Conservation (phyloP, 2,113 vertebrate species). For the Zosterops japonicus region DNA sequence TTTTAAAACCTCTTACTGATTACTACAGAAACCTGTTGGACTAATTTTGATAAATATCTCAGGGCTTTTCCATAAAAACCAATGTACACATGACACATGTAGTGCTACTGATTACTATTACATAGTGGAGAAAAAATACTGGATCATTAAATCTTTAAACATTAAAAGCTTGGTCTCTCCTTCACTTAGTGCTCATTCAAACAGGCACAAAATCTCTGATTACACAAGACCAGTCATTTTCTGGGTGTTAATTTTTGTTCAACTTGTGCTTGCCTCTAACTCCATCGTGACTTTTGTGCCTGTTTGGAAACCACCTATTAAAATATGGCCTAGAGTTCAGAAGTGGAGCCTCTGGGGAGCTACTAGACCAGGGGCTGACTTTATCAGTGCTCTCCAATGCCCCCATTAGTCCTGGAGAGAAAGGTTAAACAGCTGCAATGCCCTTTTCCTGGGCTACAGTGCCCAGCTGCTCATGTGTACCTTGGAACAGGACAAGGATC, state of each 20-base stretch:
- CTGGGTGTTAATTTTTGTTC: background rate
- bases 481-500: background rate
- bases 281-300: background rate
- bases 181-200: background rate
- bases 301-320: background rate
- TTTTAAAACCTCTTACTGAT: background rate
- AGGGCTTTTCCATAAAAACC: background rate
- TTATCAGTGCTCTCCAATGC: background rate
- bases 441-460: fast-evolving
- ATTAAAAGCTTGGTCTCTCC: background rate
- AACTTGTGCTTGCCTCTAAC: background rate
- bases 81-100: background rate
- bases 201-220: background rate
- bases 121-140: background rate
- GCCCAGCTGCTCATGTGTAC: fast-evolving
- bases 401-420: background rate
- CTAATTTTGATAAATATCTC: background rate
- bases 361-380: background rate
- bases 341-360: background rate
- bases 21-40: background rate
- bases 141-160: background rate
- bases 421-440: background rate
- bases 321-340: background rate
- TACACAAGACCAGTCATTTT: background rate
- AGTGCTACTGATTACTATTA: background rate